Evolutionary conservation across 2,113 vertebrate genomes (phyloP), one percentile per base, ranked within the genome.

Genomic region (Microcebus ravelobensis): DNA sequence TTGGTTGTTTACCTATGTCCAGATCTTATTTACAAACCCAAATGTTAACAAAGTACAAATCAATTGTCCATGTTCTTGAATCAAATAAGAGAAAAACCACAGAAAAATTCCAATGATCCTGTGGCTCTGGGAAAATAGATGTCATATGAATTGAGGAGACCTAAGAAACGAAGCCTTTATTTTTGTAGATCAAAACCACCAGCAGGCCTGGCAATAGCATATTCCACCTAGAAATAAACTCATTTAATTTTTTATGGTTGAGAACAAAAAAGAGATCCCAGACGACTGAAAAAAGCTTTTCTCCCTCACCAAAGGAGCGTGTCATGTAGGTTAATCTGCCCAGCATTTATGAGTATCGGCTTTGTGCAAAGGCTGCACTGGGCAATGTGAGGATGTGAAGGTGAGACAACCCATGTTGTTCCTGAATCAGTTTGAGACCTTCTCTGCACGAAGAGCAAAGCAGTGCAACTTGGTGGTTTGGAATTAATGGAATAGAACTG

Each of bases 91-190:
- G 31, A 90, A 88, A 81, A 81, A 7, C 29, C 23, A 81, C 12
- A 79, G 55, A 68, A 87, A 73, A 88, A 12, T 18, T 25, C 27
- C n/a, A 70, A 0, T 4, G 57, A 31, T 67, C 55, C 52, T 27
- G 9, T 76, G 55, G 36, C 36, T 93, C 36, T 80, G 31, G 68
- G 68, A 85, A 74, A 95, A 84, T 13, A 81, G 63, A 79, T 90
- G 61, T 87, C 71, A 18, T 36, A 63, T 92, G 50, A 87, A 34
- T 82, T 77, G 73, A 95, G 67, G 76, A 80, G 59, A 93, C 0
- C 11, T 61, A 61, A 95, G 77, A 55, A 81, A 90, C 71, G 86
- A 91, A 94, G 12, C 20, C 59, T 92, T 96, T 91, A 57, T 90
- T 84, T 94, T 91, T 70, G 93, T 80, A 63, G 50, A 73, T 74